A percentile compares a stretch with the other conserved stretches of the same genome.
phyloP scores from a whole-genome alignment of 2,113 vertebrate species.

The Rhinolophus ferrumequinum region DNA sequence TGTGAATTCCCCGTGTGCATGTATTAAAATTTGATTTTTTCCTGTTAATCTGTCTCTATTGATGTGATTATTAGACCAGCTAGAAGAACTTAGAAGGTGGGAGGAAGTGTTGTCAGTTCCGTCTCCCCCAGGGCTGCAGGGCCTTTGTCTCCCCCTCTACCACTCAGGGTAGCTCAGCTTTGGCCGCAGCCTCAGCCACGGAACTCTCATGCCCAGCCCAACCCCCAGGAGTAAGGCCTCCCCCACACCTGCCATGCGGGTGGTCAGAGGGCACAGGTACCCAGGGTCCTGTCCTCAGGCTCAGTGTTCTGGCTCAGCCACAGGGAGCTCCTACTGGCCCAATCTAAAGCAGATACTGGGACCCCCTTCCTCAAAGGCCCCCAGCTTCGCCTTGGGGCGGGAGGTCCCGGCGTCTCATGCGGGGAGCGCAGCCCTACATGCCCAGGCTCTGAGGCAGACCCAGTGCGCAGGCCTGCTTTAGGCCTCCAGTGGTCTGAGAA shows the following conservation, averaged over 20 bases:
- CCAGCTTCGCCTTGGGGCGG: background rate
- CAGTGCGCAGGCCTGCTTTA: background rate
- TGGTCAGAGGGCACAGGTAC: background rate
- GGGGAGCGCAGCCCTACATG: fast-evolving
- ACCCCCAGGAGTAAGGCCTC: background rate
- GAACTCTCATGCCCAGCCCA: background rate
- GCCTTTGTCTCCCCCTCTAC: background rate
- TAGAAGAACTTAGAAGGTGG: background rate
- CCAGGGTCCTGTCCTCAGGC: background rate
- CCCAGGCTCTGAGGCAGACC: too few relatives aligned
- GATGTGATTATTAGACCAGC: background rate
- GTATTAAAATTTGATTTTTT: background rate
- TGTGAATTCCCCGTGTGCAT: background rate
- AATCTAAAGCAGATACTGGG: background rate
- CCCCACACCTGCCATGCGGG: background rate
- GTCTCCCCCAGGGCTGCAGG: background rate
- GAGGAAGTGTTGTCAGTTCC: too few relatives aligned
- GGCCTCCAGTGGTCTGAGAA: background rate
- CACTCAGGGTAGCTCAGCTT: background rate
- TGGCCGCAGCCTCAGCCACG: background rate
- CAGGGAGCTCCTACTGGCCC: background rate
- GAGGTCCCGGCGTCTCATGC: background rate
- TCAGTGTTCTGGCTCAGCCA: background rate
- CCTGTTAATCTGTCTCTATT: background rate
- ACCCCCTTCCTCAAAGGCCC: background rate